Base-by-base conservation (phyloP, 2,113 vertebrate genomes). In the Taurulus bubalis region DNA sequence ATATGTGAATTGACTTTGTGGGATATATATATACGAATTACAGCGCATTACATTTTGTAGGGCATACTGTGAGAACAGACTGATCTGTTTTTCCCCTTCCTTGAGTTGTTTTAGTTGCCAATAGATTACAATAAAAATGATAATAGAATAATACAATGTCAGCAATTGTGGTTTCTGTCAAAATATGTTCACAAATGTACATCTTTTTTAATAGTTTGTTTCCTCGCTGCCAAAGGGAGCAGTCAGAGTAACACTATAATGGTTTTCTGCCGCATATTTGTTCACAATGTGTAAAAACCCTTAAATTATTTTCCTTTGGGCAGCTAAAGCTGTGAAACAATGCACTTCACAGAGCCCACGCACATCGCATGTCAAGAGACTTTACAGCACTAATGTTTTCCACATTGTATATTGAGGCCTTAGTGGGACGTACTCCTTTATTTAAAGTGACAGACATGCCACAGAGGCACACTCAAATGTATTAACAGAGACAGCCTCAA, bases 401-500 rank as follows among this genome's bases (percentile, higher is more conserved):
- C 51, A 77, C 77, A 36, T 32, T 79, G 45, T 40, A 68, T 32
- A 67, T 60, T 15, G 55, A 75, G 74, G 65, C 65, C 64, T 72
- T 47, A 47, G 55, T 75, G 75, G 78, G 68, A 78, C 71, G 78
- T 83, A 42, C 70, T 49, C 34, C 55, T 80, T 87, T 64, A 86
- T 90, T 83, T 56, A 79, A 89, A 89, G 90, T 87, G 90, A 90
- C 91, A 91, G 80, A 79, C 75, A 68, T 84, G 82, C 83, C 68
- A 68, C 24, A 30, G 72, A 75, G 12, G 84, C 82, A 81, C 28
- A 76, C 81, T 82, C 66, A 79, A 74, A 85, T 81, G 55, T 58
- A 83, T 55, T 38, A 85, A 80, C 60, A 78, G 26, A 86, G 74
- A 80, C 77, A 0, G 58, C 8, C 11, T 85, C 72, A 78, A 80